Percentiles rank a stretch among this genome's conserved stretches.
phyloP scores from a whole-genome alignment of 2,888 invertebrate species.

The Drosophila helvetica region DNA sequence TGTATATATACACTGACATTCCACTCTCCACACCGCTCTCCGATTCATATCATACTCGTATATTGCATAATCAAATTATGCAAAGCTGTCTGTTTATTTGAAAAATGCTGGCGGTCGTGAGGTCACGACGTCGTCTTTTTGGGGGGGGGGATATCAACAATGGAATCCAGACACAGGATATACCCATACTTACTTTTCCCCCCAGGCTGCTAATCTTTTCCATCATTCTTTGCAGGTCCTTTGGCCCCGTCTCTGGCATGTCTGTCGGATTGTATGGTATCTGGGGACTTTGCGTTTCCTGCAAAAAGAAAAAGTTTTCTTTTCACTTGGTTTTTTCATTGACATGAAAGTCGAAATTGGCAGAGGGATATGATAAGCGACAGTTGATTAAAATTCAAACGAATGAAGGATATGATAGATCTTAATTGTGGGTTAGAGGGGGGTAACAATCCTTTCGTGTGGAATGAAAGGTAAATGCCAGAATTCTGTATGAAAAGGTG shows the following conservation, averaged over 20 bases:
- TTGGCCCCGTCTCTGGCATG: not conserved
- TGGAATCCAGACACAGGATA: too few species aligned
- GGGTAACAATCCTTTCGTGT: too few species aligned
- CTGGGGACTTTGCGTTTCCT: not conserved
- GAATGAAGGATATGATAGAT: not conserved
- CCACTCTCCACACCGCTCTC: not conserved
- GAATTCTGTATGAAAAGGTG: too few species aligned
- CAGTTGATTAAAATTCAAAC: not conserved
- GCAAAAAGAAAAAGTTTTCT: not conserved
- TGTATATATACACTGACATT: not conserved
- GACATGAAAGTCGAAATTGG: not conserved
- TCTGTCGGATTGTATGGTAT: not conserved
- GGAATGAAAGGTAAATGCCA: too few species aligned
- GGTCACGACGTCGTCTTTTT: not conserved
- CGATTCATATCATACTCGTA: not conserved
- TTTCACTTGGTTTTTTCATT: not conserved
- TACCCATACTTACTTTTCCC: not conserved
- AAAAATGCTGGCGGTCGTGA: slow-evolving; percentile 21
- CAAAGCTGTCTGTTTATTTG: slow-evolving; percentile 27
- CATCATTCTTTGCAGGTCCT: not conserved
- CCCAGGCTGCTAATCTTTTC: not conserved
- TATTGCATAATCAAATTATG: slow-evolving; percentile 21
- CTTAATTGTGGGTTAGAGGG: too few species aligned
- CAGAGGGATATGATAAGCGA: not conserved
- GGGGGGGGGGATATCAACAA: not conserved